These are phyloP conservation scores for Archaeoteleia sp. DNA, from an alignment of 2,888 invertebrate genomes.

Conservation along the genomic window DNA sequence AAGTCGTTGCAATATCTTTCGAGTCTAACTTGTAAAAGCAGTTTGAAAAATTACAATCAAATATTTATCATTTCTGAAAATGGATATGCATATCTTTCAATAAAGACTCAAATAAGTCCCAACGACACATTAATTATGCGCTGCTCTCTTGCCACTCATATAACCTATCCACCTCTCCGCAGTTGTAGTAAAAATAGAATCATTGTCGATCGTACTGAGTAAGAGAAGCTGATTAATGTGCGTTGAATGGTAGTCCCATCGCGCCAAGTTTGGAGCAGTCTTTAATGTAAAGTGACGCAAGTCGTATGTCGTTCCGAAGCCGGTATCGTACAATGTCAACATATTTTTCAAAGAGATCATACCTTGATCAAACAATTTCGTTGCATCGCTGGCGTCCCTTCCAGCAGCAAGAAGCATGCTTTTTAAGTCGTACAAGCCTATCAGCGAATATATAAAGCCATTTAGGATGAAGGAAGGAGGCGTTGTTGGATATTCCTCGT, in stretches of 20 bases:
- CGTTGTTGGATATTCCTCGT: conserved; percentile 98
- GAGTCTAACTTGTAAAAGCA: no score
- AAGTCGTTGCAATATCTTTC: no score
- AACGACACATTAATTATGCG: conserved; percentile 85
- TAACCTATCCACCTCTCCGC: conserved; percentile 96
- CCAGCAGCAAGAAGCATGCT: conserved; percentile 81
- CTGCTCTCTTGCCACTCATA: conserved; percentile 94
- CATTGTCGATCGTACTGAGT: conserved; percentile 88
- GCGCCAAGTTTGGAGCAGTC: conserved; percentile 93
- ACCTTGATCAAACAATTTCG: conserved; percentile 87
- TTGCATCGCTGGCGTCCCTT: conserved; percentile 82
- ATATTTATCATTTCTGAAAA: conserved; percentile 1
- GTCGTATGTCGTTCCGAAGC: conserved; percentile 97
- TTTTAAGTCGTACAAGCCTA: conserved; percentile 97
- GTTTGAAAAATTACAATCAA: no score
- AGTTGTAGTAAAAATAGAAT: conserved; percentile 87
- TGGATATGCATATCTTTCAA: not conserved
- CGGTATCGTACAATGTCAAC: conserved; percentile 94
- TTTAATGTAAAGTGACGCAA: conserved; percentile 93
- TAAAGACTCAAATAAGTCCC: not conserved
- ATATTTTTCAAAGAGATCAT: conserved; percentile 91
- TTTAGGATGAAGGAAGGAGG: conserved; percentile 97
- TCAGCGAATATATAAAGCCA: conserved; percentile 97
- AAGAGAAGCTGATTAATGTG: conserved; percentile 97
- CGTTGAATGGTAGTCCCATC: conserved; percentile 99